Base-by-base conservation (phyloP, 2,888 invertebrate species). In the Limnephilus marmoratus region DNA sequence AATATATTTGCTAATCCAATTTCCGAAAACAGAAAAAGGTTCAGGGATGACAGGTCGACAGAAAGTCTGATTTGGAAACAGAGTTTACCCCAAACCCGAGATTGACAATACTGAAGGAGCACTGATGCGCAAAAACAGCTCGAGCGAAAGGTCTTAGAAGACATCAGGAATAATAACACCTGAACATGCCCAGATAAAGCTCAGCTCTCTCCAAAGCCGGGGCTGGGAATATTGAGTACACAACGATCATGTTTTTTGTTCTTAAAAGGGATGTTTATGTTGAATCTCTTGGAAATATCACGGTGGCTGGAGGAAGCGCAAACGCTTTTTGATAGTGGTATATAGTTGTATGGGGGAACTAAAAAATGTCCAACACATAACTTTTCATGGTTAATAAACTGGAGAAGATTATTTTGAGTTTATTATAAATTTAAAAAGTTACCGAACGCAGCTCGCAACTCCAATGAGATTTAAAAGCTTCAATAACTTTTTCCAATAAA, bases 1-100 rank as follows among this genome's bases (percentile, higher is more conserved):
- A 49, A 45, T 49, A 49, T 86, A 49, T 89, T 81, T 41, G 34
- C 41, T 89, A 89, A 89, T 89, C 88, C 88, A 89, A 89, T 89
- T 80, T 89, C 37, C 37, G 81, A 80, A 80, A 86, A 49, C 86
- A 86, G 86, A 86, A 86, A 85, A 89, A 89, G 88, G 88, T 80
- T 89, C 45, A 12, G 34, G 88, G 80, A 80, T 89, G 88, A 89
- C 68, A 89, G 81, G 88, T 81, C 88, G 88, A 80, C 80, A 41
- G 88, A 89, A 87, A 87, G 53, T 89, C 88, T 80, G 88, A 68
- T 89, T 68, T 89, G 37, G 80, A 89, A 87, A 68, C 68, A 89
- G 85, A 85, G 80, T 89, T 89, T 87, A 87, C 81, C 88, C 80
- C 45, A 34, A 41, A 37, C 31, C 34, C 88, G 80, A 80, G 88